A percentile compares a stretch with the other conserved stretches of the same genome.
These are phyloP conservation scores for Tyto alba DNA, from an alignment of 2,113 vertebrate genomes.

Conservation along the genomic window DNA sequence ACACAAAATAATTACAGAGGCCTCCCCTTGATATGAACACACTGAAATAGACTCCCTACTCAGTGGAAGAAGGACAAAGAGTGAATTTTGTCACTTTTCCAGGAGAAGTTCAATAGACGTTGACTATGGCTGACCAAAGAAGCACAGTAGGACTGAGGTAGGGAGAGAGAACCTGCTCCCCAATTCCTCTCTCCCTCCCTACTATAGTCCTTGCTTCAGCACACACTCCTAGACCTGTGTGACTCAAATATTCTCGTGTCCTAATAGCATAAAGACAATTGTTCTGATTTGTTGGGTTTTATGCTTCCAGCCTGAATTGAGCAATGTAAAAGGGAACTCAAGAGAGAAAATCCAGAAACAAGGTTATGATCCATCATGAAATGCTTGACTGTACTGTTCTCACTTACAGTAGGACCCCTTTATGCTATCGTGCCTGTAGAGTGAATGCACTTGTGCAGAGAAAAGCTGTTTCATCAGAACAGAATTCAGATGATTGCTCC, in stretches of 20 bases:
- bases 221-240: not conserved
- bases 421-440: not conserved
- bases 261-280: not conserved
- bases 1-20: not conserved
- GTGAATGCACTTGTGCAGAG: not conserved
- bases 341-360: not conserved
- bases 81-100: not conserved
- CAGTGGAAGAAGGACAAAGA: not conserved
- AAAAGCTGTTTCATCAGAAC: not conserved
- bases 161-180: not conserved
- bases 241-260: not conserved
- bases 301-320: not conserved
- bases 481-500: not conserved
- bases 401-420: not conserved
- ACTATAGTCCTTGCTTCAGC: not conserved
- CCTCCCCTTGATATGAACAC: not conserved
- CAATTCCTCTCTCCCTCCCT: not conserved
- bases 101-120: not conserved
- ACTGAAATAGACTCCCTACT: not conserved
- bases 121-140: not conserved
- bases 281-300: not conserved
- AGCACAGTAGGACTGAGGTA: not conserved
- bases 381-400: not conserved
- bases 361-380: not conserved
- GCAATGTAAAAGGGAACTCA: not conserved